These are phyloP conservation scores for Carassius carassius DNA, from an alignment of 2,113 vertebrate genomes.

Conservation along the genomic window DNA sequence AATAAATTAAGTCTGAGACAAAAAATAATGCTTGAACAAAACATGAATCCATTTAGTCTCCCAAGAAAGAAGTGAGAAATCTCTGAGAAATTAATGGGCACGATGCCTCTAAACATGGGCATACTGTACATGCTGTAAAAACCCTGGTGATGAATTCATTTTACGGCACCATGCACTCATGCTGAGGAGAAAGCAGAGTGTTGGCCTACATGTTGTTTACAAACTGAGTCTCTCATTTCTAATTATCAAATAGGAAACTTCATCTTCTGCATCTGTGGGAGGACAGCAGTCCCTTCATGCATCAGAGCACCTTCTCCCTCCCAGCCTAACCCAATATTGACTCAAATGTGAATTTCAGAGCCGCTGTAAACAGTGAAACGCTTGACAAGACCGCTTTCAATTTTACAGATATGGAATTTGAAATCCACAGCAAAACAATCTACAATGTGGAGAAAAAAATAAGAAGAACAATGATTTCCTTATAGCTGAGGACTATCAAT, in stretches of 20 bases:
- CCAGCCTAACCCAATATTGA: constrained; percentile 71
- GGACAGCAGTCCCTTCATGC: constrained; percentile 69
- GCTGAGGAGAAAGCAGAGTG: background rate
- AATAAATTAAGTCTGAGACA: too few species aligned
- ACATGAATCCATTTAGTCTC: too few species aligned
- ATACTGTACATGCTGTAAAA: background rate
- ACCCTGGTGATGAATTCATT: background rate
- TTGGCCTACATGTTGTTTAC: constrained; percentile 62
- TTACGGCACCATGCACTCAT: background rate
- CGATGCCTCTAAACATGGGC: background rate
- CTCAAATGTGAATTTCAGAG: constrained; percentile 72
- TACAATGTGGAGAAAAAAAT: constrained; percentile 38
- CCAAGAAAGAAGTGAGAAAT: too few species aligned
- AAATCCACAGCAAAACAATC: constrained; percentile 67
- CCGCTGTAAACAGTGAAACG: constrained; percentile 69
- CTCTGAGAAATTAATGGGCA: too few species aligned
- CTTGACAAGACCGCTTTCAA: constrained; percentile 70
- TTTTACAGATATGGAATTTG: constrained; percentile 63
- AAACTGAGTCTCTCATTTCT: constrained; percentile 63
- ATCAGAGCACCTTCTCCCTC: constrained; percentile 66
- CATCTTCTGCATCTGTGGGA: constrained; percentile 66
- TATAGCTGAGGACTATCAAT: constrained; percentile 14
- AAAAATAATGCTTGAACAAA: too few species aligned
- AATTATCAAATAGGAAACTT: constrained; percentile 77
- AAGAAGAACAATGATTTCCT: constrained; percentile 30